A percentile compares a stretch with the other conserved stretches of the same genome.
phyloP scores from a whole-genome alignment of 2,113 vertebrate genomes.

The Aythya baeri region DNA sequence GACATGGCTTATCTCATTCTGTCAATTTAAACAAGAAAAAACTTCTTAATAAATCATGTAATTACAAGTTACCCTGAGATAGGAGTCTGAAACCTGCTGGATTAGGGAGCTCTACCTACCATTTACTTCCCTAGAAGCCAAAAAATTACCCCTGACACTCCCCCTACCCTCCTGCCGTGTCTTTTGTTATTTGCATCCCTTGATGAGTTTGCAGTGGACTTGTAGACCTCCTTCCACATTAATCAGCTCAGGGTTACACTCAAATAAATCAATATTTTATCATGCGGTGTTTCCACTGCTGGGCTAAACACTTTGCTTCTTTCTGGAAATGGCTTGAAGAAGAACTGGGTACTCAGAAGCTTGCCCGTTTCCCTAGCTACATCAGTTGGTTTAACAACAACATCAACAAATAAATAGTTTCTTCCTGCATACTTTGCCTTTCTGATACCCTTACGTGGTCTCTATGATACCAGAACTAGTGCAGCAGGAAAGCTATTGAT shows the following conservation, averaged over 20 bases:
- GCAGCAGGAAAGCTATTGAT: not conserved
- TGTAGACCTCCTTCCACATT: not conserved
- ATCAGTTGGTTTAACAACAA: not conserved
- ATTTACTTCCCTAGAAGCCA: not conserved
- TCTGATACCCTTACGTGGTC: not conserved
- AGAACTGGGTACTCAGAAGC: not conserved
- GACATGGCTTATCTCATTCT: slow-evolving; percentile 30
- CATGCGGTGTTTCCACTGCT: not conserved
- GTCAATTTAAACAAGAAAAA: slow-evolving; percentile 45
- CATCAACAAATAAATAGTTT: not conserved
- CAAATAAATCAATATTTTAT: not conserved
- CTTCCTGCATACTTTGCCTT: not conserved
- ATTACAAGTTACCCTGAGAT: slow-evolving; percentile 51
- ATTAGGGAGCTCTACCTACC: not conserved
- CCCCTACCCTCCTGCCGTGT: not conserved
- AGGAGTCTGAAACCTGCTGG: not conserved
- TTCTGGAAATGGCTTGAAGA: not conserved
- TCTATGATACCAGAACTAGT: not conserved
- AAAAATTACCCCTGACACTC: not conserved
- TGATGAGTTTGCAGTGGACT: not conserved
- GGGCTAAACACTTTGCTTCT: not conserved
- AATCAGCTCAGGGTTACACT: not conserved
- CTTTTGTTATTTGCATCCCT: not conserved
- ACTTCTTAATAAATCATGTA: slow-evolving; percentile 31
- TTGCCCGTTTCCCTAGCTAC: not conserved